Base-by-base conservation (phyloP, 1,140 invertebrate species). In the Listronotus oregonensis region DNA sequence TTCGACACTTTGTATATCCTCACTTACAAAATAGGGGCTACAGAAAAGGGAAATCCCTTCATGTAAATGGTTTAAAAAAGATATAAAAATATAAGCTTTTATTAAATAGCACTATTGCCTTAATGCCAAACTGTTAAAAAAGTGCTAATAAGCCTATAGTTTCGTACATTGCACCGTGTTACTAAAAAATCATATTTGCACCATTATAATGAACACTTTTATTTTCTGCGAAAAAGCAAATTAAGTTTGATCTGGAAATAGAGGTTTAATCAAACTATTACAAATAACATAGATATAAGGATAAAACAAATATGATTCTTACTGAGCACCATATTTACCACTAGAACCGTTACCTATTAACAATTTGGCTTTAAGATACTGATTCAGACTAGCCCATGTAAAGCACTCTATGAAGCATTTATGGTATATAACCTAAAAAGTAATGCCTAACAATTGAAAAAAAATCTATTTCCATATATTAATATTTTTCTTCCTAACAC, bases 371-470 rank as follows among this genome's bases (percentile, higher is more conserved):
- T 14, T 55, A 55, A 55, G 37, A 15, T 55, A 39, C 14, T 10
- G 8, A 40, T 14, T 55, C 10, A 61, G 58, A 51, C 58, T 51
- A 61, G 58, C 34, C 58, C 15, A 51, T 61, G 18, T 31, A 47
- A 61, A 63, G 60, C 60, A 55, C 50, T 63, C 50, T 51, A 61
- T 46, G 18, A 64, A 64, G 62, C 54, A 54, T 39, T 49, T 59
- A 43, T 58, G 42, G 21, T 27, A 44, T 14, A n/a, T 42, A 31
- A 27, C 18, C 39, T 57, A 57, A 42, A 42, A 57, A 21, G n/a
- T 59, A 59, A 47, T 59, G 46, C 57, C 57, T 49, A 47, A 59
- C 27, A 12, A 7, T 57, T 31, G 21, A 27, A 27, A 51, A 57
- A 43, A 49, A 59, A 49, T 27, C 43, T 17, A 46, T 46, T 46